Conservation (phyloP, 2,113 vertebrate species). For the Microcebus griseorufus region DNA sequence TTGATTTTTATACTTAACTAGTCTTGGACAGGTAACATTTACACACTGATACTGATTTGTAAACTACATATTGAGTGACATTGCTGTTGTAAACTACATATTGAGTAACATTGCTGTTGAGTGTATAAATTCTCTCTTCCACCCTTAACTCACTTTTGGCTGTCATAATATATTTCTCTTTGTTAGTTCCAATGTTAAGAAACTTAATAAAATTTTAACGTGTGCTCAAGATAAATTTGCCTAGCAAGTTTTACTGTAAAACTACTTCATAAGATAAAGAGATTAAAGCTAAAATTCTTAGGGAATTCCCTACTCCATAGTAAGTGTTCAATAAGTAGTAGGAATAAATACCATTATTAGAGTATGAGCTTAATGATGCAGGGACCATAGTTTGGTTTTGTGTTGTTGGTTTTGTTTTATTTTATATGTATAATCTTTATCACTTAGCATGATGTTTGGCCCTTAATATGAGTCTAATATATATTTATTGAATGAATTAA, state of each 20-base stretch:
- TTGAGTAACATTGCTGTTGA: background rate
- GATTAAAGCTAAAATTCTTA: background rate
- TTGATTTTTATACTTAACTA: background rate
- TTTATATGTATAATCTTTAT: background rate
- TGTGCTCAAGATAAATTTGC: background rate
- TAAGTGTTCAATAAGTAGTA: background rate
- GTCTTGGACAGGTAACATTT: background rate
- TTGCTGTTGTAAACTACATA: background rate
- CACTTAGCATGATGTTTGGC: background rate
- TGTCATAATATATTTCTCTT: background rate
- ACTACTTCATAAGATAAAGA: background rate
- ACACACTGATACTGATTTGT: background rate
- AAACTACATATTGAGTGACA: background rate
- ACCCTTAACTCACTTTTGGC: background rate
- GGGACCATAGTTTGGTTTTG: background rate
- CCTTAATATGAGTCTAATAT: background rate
- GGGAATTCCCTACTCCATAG: background rate
- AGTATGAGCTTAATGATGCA: background rate
- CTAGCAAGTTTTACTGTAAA: conserved; percentile 4
- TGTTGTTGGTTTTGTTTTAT: background rate
- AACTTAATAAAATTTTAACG: background rate
- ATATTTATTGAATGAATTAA: background rate
- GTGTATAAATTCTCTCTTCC: background rate
- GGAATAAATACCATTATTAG: background rate
- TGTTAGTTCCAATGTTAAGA: background rate